These are phyloP conservation scores for Diploscapter pachys DNA, from an alignment of 1,140 invertebrate genomes.

Conservation along the genomic window DNA sequence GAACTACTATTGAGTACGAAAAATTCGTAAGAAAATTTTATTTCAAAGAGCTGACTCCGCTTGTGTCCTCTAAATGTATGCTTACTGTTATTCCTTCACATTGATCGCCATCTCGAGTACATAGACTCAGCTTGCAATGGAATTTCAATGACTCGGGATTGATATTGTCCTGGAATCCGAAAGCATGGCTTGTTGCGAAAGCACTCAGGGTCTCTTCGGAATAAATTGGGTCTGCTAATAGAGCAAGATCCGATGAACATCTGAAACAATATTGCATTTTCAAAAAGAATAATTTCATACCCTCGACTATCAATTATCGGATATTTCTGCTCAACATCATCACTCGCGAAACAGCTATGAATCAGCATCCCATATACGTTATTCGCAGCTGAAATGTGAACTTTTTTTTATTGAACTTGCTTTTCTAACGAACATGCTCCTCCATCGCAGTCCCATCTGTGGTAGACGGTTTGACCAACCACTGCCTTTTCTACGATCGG, in stretches of 20 bases:
- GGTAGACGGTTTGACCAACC: slow-evolving; percentile 36
- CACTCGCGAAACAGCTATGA: slow-evolving; percentile 37
- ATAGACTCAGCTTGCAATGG: slow-evolving; percentile 31
- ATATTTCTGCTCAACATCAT: slow-evolving; percentile 38
- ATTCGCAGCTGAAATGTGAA: slow-evolving; percentile 31
- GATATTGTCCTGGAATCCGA: slow-evolving; percentile 23
- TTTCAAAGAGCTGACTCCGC: too few relatives aligned
- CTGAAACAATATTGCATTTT: slow-evolving; percentile 11
- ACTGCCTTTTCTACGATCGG: slow-evolving; percentile 24
- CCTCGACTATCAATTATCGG: slow-evolving; percentile 35
- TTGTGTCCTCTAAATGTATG: background rate
- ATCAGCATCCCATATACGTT: slow-evolving; percentile 29
- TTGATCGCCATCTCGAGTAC: slow-evolving; percentile 37
- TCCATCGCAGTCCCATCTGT: slow-evolving; percentile 43
- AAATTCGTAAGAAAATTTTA: background rate
- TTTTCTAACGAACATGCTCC: slow-evolving; percentile 10
- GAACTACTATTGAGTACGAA: background rate
- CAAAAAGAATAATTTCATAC: slow-evolving; percentile 11
- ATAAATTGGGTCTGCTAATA: slow-evolving; percentile 29
- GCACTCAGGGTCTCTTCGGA: slow-evolving; percentile 32
- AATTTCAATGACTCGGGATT: slow-evolving; percentile 18
- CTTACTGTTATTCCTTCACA: slow-evolving; percentile 42
- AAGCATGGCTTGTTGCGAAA: slow-evolving; percentile 31
- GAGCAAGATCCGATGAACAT: slow-evolving; percentile 27
- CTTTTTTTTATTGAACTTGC: background rate